phyloP scores from a whole-genome alignment of 2,113 vertebrate species.

The Struthio camelus region DNA sequence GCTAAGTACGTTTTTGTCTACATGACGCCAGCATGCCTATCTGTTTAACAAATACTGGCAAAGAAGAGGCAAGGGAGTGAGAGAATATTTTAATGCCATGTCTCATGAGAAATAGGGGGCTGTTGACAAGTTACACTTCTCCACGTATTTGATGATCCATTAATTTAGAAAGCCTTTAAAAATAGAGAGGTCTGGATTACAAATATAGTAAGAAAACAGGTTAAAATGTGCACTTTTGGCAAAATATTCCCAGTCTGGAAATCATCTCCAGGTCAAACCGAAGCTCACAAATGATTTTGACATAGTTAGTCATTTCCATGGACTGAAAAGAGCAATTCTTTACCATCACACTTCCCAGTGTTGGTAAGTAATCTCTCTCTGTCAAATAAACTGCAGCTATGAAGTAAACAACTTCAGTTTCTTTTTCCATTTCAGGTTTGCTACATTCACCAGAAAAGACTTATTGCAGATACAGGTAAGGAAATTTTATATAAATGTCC shows the following conservation, averaged over 20 bases:
- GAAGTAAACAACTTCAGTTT: not conserved
- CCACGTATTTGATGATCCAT: rapidly evolving
- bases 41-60: not conserved
- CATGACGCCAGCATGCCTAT: rapidly evolving
- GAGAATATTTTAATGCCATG: not conserved
- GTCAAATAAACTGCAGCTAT: not conserved
- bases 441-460: rapidly evolving
- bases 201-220: not conserved
- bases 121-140: not conserved
- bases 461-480: not conserved
- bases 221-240: not conserved
- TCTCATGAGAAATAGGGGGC: too few relatives aligned
- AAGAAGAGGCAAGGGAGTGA: not conserved
- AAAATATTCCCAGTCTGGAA: not conserved
- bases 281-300: not conserved
- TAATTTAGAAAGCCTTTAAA: not conserved
- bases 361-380: not conserved
- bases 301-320: not conserved
- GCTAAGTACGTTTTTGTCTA: too few relatives aligned
- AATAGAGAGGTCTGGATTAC: not conserved
- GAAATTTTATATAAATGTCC: not conserved
- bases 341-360: not conserved
- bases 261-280: not conserved
- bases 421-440: not conserved
- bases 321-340: not conserved